Evolutionary conservation across 2,113 vertebrate species (phyloP), one percentile per base, ranked within the genome.

Genomic region (Plecotus auritus): DNA sequence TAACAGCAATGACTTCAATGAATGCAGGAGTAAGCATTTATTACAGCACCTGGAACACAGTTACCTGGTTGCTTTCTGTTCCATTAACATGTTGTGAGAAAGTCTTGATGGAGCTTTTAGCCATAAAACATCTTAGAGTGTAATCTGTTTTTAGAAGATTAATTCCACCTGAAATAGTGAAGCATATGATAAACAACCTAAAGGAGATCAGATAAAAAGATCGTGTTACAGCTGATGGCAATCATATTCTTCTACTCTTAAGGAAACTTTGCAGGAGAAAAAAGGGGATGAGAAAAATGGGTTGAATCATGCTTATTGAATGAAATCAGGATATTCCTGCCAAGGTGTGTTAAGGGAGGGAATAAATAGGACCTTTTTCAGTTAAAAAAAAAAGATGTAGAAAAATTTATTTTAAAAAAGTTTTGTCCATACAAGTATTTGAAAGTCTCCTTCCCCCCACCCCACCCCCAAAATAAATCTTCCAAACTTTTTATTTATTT

Each of bases 1-100:
- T 91, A 96, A 81, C 86, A 67, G 92, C 93, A 97, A 97, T 95
- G 96, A 93, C 97, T 97, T 97, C 95, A 61, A 94, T 56, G 72
- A 96, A 92, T 94, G 94, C 95, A 92, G 82, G 67, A 92, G 96
- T 88, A 95, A 98, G 96, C 97, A 95, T 95, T 95, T 97, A 97
- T 98, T 98, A 97, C 9, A 32, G 93, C 81, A 97, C 96, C 98
- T 97, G 98, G 97, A 98, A 97, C 85, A 87, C 32, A 14, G 95
- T 49, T 96, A 98, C 97, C 95, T 98, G 97, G 95, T 95, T 95
- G 97, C 72, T 96, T 97, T 98, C 96, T 78, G 1, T 98, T 98
- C 98, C 97, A 98, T 98, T 98, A 98, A 97, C 96, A 97, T 97
- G 90, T 97, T 97, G 77, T 97, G 97, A 97, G 98, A 97, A 97